Evolutionary conservation across 2,113 vertebrate genomes (phyloP).

Genomic region (Silurus meridionalis): DNA sequence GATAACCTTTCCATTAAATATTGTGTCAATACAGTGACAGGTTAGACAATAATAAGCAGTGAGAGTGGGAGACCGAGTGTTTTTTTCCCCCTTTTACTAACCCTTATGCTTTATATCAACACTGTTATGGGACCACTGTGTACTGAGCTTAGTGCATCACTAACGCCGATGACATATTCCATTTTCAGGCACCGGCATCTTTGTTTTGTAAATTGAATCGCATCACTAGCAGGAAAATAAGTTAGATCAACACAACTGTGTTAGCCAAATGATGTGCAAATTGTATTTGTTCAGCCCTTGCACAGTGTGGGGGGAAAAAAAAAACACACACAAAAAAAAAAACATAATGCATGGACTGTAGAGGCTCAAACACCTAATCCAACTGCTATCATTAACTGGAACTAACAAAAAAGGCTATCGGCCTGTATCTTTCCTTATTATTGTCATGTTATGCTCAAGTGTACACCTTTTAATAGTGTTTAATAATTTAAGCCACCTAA

Average conservation of each 20-base stretch:
- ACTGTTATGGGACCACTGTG: constrained; percentile 30
- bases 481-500: no score
- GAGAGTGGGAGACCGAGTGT: constrained; percentile 2
- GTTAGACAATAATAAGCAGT: neutral
- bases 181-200: constrained; percentile 46
- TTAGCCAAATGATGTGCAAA: constrained; percentile 51
- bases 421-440: neutral
- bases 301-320: neutral
- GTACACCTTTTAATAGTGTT: neutral
- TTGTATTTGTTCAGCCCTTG: constrained; percentile 46
- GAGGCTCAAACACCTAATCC: neutral
- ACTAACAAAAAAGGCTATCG: neutral
- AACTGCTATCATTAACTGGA: neutral
- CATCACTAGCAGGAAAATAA: constrained; percentile 35
- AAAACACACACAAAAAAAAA: neutral
- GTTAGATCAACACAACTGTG: constrained; percentile 40
- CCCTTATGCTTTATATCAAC: constrained; percentile 18
- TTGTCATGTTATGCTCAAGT: neutral
- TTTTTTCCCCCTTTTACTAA: no score
- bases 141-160: constrained; percentile 39
- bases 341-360: constrained; percentile 1
- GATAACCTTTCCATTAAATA: constrained; percentile 41
- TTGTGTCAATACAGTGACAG: neutral
- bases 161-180: constrained; percentile 35
- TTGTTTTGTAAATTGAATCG: constrained; percentile 46